Conservation (phyloP, 2,113 vertebrate genomes). For the Anser brachyrhynchus region DNA sequence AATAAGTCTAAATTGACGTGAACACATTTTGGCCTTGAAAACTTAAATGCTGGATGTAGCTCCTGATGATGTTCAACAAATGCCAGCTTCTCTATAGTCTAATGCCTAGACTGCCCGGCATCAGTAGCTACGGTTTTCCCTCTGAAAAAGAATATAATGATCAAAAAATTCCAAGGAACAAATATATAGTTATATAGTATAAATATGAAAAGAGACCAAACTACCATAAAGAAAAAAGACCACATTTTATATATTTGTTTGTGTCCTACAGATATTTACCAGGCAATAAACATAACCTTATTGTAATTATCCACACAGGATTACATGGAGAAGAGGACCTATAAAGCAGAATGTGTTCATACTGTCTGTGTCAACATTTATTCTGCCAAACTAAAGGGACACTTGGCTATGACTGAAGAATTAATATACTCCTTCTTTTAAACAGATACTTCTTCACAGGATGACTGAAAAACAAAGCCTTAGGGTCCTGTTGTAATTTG, state of each 20-base stretch:
- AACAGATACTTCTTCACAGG: neutral
- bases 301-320: neutral
- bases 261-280: neutral
- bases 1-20: neutral
- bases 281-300: neutral
- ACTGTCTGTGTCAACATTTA: neutral
- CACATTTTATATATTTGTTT: neutral
- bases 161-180: neutral
- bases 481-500: neutral
- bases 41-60: neutral
- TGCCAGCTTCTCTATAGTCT: neutral
- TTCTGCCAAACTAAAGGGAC: neutral
- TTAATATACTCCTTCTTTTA: neutral
- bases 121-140: neutral
- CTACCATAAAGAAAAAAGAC: neutral
- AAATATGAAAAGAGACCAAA: neutral
- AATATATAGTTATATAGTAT: neutral
- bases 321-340: neutral
- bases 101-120: neutral
- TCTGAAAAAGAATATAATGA: neutral
- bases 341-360: neutral
- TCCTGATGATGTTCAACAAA: neutral
- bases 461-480: neutral
- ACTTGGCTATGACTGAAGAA: neutral
- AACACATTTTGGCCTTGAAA: constrained; percentile 5